Base-by-base conservation (phyloP, 2,888 invertebrate genomes). In the Caenorhabditis plicata region DNA sequence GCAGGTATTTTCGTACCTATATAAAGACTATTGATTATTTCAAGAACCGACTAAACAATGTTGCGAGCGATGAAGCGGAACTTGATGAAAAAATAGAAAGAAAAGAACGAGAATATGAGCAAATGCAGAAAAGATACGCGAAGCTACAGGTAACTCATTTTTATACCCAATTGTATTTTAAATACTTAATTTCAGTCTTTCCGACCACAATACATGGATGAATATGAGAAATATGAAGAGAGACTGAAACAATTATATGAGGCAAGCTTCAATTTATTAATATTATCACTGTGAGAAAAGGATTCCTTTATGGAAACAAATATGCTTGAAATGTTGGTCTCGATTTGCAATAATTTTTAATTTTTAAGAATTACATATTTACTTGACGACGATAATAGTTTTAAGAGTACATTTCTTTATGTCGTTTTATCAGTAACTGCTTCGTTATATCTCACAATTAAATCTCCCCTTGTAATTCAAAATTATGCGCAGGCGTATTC, bases 161-260 rank as follows among this genome's bases (percentile, higher is more conserved):
- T 9, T 11, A n/a, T 56, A 22, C 11, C 9, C 19, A 26, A 15
- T 4, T 19, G 23, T 1, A 53, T 17, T n/a, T n/a, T 33, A 56
- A 64, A 11, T 13, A 53, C n/a, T 17, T 39, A n/a, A 17, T 53
- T 69, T 54, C 56, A 75, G 71, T 48, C 69, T 26, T 77, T 80
- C 47, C 75, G 90, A 44, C 96, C 96, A 0, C 94, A 93, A 0
- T 96, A 94, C 82, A 88, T 95, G 86, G 92, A 93, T 74, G 96
- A 98, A 82, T 90, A 92, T 82, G 91, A 91, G 55, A 87, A 88
- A 41, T 85, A 92, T 46, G 95, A 98, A 82, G 84, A 85, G 35
- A 92, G 93, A 80, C 82, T 96, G 17, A 88, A 90, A 75, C 85
- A 87, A 63, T 85, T 93, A 19, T 72, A 72, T 42, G 58, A 60